These are phyloP conservation scores for Rhincodon typus DNA, from an alignment of 2,797 vertebrate genomes.

Conservation along the genomic window DNA sequence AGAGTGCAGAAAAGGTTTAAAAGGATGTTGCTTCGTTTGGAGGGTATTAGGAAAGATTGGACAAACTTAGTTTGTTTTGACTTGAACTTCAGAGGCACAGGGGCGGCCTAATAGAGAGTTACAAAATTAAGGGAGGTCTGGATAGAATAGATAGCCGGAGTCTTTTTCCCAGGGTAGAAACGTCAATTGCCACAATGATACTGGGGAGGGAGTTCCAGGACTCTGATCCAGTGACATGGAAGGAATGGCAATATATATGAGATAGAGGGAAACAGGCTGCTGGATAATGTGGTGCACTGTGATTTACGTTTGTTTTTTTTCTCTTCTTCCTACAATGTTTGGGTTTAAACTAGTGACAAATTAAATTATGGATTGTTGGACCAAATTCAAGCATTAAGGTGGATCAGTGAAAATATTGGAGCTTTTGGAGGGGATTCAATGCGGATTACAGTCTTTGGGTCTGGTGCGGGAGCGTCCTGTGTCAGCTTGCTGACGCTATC, in stretches of 20 bases:
- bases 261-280: no score
- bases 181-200: background rate
- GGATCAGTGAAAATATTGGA: slow-evolving; percentile 94
- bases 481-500: slow-evolving; percentile 93
- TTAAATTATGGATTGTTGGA: slow-evolving; percentile 88
- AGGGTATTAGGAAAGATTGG: no score
- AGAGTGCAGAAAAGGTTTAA: no score
- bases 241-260: no score
- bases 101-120: background rate
- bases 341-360: no score
- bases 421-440: slow-evolving; percentile 91
- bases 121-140: background rate
- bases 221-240: no score
- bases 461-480: slow-evolving; percentile 88
- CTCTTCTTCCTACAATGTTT: no score
- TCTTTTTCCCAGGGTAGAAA: background rate
- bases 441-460: slow-evolving; percentile 92
- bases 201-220: background rate
- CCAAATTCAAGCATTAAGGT: slow-evolving; percentile 91
- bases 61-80: no score
- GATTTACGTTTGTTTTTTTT: background rate
- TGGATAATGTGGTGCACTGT: no score
- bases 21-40: no score
- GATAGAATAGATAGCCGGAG: background rate
- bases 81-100: no score